These are phyloP conservation scores for Hydrochoerus hydrochaeris DNA, from an alignment of 2,113 vertebrate genomes.

Conservation along the genomic window DNA sequence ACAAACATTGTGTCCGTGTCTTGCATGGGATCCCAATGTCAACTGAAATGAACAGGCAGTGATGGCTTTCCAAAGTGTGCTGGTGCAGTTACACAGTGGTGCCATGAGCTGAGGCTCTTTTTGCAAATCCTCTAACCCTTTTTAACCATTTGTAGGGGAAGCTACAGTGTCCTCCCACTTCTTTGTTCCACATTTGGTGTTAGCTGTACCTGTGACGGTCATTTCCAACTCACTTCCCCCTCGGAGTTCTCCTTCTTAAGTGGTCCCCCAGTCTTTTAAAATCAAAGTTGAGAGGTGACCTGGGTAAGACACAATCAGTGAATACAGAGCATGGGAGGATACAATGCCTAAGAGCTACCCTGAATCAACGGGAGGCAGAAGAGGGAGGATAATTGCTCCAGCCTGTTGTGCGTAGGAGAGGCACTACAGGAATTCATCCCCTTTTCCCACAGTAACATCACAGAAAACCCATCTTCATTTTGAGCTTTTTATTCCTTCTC, in stretches of 20 bases:
- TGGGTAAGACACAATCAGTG: neutral
- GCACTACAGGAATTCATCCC: neutral
- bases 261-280: neutral
- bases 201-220: no score
- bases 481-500: neutral
- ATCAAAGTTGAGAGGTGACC: neutral
- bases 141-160: neutral
- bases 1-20: fast-evolving
- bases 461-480: neutral
- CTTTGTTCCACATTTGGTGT: neutral
- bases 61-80: fast-evolving
- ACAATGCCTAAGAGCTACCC: fast-evolving
- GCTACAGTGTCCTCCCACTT: neutral
- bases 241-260: neutral
- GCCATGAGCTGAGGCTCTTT: neutral
- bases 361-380: neutral
- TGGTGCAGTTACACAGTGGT: fast-evolving
- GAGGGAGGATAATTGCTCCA: fast-evolving
- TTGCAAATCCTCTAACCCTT: neutral
- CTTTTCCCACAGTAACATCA: neutral
- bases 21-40: neutral
- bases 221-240: neutral
- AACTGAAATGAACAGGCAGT: neutral
- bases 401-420: fast-evolving
- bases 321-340: fast-evolving